These are phyloP conservation scores for Botia almorhae DNA, from an alignment of 2,797 vertebrate species.

Conservation along the genomic window DNA sequence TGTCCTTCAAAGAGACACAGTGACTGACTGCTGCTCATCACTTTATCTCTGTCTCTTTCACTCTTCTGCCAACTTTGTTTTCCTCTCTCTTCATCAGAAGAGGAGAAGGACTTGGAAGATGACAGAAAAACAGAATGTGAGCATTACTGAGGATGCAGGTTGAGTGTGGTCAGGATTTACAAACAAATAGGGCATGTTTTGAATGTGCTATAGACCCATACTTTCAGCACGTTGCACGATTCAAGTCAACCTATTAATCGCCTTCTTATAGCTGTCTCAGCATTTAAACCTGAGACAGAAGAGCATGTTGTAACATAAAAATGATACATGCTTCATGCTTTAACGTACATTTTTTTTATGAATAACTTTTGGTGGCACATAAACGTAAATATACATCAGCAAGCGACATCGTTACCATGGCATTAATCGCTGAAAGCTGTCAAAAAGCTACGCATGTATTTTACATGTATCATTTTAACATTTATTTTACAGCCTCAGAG, in stretches of 20 bases:
- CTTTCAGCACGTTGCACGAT: background rate
- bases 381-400: slow-evolving; percentile 10
- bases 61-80: slow-evolving; percentile 35
- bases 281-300: background rate
- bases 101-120: slow-evolving; percentile 3
- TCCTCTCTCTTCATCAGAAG: slow-evolving; percentile 25
- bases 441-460: background rate
- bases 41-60: slow-evolving; percentile 43
- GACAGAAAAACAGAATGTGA: slow-evolving; percentile 17
- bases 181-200: background rate
- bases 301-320: no score
- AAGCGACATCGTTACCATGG: background rate
- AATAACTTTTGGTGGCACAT: background rate
- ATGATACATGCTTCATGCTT: background rate
- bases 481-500: slow-evolving; percentile 28
- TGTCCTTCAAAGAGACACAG: slow-evolving; percentile 50
- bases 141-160: slow-evolving; percentile 11
- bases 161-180: no score
- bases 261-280: background rate
- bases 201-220: no score
- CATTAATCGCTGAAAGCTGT: background rate
- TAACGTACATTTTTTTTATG: background rate
- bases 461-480: background rate
- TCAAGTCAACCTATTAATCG: background rate
- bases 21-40: slow-evolving; percentile 51